phyloP scores from a whole-genome alignment of 2,888 invertebrate genomes.

The Loripinus fragilis region DNA sequence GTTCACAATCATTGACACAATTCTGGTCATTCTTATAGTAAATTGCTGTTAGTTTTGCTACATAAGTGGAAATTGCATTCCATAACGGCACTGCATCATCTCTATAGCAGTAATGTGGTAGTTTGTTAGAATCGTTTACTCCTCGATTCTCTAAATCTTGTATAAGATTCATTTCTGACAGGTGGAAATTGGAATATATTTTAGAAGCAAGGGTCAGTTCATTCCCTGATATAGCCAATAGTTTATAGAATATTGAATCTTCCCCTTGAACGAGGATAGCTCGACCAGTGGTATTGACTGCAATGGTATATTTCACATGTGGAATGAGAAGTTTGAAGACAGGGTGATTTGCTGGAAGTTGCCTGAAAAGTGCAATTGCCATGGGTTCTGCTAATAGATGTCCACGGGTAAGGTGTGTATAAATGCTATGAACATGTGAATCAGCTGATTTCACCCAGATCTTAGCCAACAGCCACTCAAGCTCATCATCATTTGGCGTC shows the following conservation, averaged over 20 bases:
- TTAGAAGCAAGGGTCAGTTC: slow-evolving; percentile 31
- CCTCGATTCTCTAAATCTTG: slow-evolving; percentile 42
- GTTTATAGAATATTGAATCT: slow-evolving; percentile 46
- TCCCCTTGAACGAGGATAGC: slow-evolving; percentile 45
- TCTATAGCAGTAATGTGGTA: slow-evolving; percentile 53
- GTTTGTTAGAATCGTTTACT: slow-evolving; percentile 41
- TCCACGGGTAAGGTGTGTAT: slow-evolving; percentile 44
- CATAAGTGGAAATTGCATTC: slow-evolving; percentile 39
- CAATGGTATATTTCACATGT: slow-evolving; percentile 47
- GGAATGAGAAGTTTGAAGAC: slow-evolving; percentile 53
- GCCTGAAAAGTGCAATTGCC: slow-evolving; percentile 42
- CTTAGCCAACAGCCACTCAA: slow-evolving; percentile 56
- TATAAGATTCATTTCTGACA: slow-evolving; percentile 42
- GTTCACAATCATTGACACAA: slow-evolving; percentile 41
- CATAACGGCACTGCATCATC: slow-evolving; percentile 53
- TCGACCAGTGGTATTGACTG: slow-evolving; percentile 45
- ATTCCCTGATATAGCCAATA: slow-evolving; percentile 41
- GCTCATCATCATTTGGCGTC: slow-evolving; percentile 49
- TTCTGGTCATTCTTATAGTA: slow-evolving; percentile 49
- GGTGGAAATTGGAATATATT: slow-evolving; percentile 41
- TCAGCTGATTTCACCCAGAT: slow-evolving; percentile 53
- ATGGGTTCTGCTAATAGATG: slow-evolving; percentile 54
- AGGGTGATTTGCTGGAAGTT: slow-evolving; percentile 55
- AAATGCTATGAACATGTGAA: slow-evolving; percentile 49
- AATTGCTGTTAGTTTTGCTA: slow-evolving; percentile 34